Evolutionary conservation across 1,140 invertebrate species (phyloP), one percentile per base, ranked within the genome.

Genomic region (Papilio machaon): DNA sequence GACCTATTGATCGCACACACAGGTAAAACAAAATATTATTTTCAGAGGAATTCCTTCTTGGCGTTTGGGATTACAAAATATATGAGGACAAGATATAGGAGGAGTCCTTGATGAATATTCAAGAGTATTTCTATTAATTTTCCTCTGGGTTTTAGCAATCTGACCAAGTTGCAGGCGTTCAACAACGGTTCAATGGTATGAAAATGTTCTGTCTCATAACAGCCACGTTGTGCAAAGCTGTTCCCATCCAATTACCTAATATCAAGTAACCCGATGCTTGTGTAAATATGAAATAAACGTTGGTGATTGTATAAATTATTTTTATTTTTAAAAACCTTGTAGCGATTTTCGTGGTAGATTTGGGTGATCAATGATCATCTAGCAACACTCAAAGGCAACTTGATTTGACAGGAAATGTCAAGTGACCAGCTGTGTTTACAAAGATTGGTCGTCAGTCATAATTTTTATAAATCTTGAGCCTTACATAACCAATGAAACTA

Each of bases 11-110:
- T 30, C 2, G 23, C 23, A 30, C 23, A 30, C 23, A 30, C 23
- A 30, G 23, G 23, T 30, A 30, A 30, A 30, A 30, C 2, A 30
- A 30, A 30, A 30, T 30, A 30, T 43, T 79, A 52, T 52, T 84
- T 85, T 67, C 83, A 87, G 84, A 73, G 79, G 58, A 38, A 80
- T 74, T 38, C 83, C 84, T 13, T 64, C 70, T 8, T 87, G 83
- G 84, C 81, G 84, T 19, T 10, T 83, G 17, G 73, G 52, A 52
- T 70, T 84, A 35, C 64, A 67, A 19, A n/a, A 79, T 64, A 49
- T 82, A 80, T 82, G 73, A 80, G n/a, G 19, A 46, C 49, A 30
- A 30, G 23, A 30, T 30, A 30, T 30, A 30, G 23, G 23, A 30
- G 23, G 23, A 30, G 23, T 30, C 23, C 23, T 30, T 30, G 23